These are phyloP conservation scores for Drosophila mulleri DNA, from an alignment of 2,888 invertebrate species.

Conservation along the genomic window DNA sequence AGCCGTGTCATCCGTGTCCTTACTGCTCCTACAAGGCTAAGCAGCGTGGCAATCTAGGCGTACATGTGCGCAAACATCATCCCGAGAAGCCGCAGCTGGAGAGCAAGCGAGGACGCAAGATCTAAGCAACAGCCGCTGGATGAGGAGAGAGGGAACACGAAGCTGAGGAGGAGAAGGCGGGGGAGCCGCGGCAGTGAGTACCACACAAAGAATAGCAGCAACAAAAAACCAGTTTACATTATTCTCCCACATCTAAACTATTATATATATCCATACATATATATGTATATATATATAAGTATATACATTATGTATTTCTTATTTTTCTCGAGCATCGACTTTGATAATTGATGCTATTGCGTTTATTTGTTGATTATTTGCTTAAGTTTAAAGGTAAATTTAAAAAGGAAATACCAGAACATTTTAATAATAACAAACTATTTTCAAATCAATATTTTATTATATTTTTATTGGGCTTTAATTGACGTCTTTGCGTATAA, in stretches of 20 bases:
- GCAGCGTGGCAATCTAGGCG: conserved; percentile 92
- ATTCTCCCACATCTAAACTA: conserved; percentile 36
- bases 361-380: conserved; percentile 76
- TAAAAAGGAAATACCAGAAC: conserved; percentile 4
- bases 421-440: conserved; percentile 7
- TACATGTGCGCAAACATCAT: conserved; percentile 93
- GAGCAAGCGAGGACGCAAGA: conserved; percentile 84
- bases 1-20: conserved; percentile 92
- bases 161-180: conserved; percentile 9
- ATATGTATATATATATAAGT: conserved; percentile 12
- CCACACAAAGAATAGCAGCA: conserved; percentile 29
- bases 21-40: conserved; percentile 92
- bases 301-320: conserved; percentile 21
- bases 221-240: conserved; percentile 61
- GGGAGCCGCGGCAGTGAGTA: conserved; percentile 39
- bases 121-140: conserved; percentile 58
- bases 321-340: conserved; percentile 40
- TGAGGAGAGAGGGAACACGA: background rate
- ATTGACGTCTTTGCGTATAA: conserved; percentile 58
- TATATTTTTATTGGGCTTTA: conserved; percentile 48
- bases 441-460: conserved; percentile 26
- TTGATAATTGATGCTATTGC: conserved; percentile 47
- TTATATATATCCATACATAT: conserved; percentile 14
- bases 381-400: conserved; percentile 59
- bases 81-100: conserved; percentile 85